These are phyloP conservation scores for Desmodus rotundus DNA, from an alignment of 2,113 vertebrate species.

Conservation along the genomic window DNA sequence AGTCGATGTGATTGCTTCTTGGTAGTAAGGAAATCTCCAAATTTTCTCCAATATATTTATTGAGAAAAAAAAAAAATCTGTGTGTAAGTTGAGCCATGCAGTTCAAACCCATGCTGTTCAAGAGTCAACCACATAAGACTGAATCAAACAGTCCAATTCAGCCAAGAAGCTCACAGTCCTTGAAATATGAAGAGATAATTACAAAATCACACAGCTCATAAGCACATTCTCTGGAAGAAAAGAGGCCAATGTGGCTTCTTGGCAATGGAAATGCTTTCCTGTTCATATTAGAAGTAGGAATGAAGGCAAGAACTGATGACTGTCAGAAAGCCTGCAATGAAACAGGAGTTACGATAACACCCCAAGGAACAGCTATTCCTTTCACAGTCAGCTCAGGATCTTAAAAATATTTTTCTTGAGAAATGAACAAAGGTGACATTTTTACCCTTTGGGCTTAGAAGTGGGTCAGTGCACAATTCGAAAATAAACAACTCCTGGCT, in stretches of 20 bases:
- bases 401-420: conserved; percentile 70
- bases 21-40: background rate
- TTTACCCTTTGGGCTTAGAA: conserved; percentile 61
- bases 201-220: conserved; percentile 1
- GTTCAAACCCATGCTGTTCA: background rate
- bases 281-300: background rate
- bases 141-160: background rate
- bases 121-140: background rate
- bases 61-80: background rate
- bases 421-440: conserved; percentile 69
- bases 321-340: background rate
- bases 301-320: background rate
- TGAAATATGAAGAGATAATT: conserved; percentile 13
- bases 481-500: conserved; percentile 54
- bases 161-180: background rate
- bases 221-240: background rate
- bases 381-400: background rate
- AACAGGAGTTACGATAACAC: background rate
- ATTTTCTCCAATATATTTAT: background rate
- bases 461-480: conserved; percentile 30
- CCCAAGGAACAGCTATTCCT: background rate
- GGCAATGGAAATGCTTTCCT: background rate
- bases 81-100: too few relatives aligned
- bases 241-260: background rate
- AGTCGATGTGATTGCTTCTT: background rate